Percentiles rank a stretch among this genome's conserved stretches.
Conservation (phyloP, 2,113 vertebrate genomes). For the Procapra przewalskii region DNA sequence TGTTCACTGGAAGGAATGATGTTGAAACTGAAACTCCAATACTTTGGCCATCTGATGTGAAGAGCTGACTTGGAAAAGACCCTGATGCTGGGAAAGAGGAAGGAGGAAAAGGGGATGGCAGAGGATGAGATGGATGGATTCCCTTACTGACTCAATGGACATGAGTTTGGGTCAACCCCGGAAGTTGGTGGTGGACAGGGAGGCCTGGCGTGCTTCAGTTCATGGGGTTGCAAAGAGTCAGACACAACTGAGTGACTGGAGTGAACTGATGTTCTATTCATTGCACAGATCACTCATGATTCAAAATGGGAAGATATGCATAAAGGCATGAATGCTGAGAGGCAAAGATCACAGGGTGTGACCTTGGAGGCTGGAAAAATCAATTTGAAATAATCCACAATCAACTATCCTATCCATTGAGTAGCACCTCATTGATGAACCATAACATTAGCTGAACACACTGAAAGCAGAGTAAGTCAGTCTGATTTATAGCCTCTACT, state of each 20-base stretch:
- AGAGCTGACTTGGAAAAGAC: neutral
- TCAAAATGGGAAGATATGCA: neutral
- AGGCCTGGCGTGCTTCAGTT: rapidly evolving
- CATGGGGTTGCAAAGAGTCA: neutral
- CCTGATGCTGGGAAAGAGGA: neutral
- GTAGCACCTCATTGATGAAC: neutral
- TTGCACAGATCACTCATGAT: neutral
- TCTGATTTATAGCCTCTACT: neutral
- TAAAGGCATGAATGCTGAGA: neutral
- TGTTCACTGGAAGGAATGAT: neutral
- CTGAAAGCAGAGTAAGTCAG: neutral
- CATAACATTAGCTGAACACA: neutral
- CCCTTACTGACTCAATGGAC: neutral
- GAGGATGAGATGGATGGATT: neutral
- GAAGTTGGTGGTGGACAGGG: neutral
- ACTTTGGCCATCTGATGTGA: neutral
- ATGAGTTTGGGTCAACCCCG: neutral
- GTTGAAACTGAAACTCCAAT: neutral
- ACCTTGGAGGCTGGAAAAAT: neutral
- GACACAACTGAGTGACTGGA: neutral
- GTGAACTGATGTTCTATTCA: neutral
- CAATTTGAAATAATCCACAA: neutral
- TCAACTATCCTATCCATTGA: neutral
- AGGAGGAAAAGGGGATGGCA: neutral
- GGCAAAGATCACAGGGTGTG: neutral